Evolutionary conservation across 2,797 vertebrate species (phyloP), one percentile per base, ranked within the genome.

Genomic region (Triplophysa yarkandensis): DNA sequence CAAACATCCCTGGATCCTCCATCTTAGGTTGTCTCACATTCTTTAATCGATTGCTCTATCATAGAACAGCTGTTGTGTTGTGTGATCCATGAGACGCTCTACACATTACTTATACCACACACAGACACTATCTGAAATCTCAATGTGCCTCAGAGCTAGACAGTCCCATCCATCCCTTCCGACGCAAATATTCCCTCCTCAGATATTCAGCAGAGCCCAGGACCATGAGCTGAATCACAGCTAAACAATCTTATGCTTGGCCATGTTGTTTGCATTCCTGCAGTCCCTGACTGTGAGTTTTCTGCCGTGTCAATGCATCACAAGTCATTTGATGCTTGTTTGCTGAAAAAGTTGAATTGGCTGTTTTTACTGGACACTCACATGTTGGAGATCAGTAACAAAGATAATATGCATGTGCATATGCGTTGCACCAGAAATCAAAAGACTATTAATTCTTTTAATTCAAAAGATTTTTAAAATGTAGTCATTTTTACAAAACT

Each of bases 21-120:
- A 71, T 78, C 69, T 67, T 55, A 43, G 64, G 50, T 76, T 50
- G 77, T 68, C 77, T 77, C 55, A 48, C 62, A 50, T 73, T 71
- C 66, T 79, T 74, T 55, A 64, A 77, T 74, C 81, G 81, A 81
- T 80, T 71, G 77, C 72, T 71, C 76, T 77, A 82, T 80, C 78
- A 78, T 25, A 34, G 55, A 71, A 71, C 73, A 85, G 82, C 67
- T 85, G 79, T 71, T 77, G 32, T 71, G 66, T 46, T 71, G 66
- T 80, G 77, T 80, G 77, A 82, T 80, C 58, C 68, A 80, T 80
- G 77, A 68, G 74, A 19, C 41, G 58, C 41, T 73, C 61, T 50
- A 25, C 57, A 75, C 70, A 82, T 77, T 77, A 74, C 4, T 48
- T 58, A 41, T 65, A 68, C 61, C 54, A 46, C 54, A 71, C 62